A percentile compares a stretch with the other conserved stretches of the same genome.
phyloP scores from a whole-genome alignment of 2,113 vertebrate genomes.

The Nerophis ophidion region DNA sequence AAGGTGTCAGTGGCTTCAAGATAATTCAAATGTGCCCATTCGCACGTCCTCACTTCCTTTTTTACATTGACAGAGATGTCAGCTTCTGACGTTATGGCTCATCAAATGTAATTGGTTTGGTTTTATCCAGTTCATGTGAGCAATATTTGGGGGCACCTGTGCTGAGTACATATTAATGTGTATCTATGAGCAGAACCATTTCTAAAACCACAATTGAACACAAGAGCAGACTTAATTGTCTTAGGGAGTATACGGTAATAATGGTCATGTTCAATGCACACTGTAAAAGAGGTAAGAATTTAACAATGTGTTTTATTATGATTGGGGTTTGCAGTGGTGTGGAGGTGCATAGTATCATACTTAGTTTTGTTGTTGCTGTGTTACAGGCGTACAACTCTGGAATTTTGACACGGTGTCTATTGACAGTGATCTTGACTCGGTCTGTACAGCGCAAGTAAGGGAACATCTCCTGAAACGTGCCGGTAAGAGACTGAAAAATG shows the following conservation, averaged over 20 bases:
- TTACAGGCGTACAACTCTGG: constrained; percentile 58
- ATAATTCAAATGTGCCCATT: too few species aligned
- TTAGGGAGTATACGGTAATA: not conserved
- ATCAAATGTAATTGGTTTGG: too few species aligned
- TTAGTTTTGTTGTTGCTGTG: not conserved
- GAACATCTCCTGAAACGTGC: constrained; percentile 49
- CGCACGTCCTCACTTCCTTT: too few species aligned
- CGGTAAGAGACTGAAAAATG: constrained; percentile 24
- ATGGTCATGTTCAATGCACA: not conserved
- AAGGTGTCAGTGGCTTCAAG: too few species aligned
- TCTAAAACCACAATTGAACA: too few species aligned
- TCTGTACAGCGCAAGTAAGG: constrained; percentile 54
- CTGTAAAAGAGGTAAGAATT: not conserved
- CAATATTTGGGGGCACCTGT: too few species aligned
- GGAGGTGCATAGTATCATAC: not conserved
- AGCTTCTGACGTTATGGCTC: too few species aligned
- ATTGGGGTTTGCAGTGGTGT: not conserved
- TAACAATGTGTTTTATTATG: not conserved
- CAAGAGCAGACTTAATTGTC: not conserved
- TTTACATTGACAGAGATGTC: too few species aligned
- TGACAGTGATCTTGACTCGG: constrained; percentile 74
- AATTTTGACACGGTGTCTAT: constrained; percentile 67
- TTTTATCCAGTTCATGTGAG: too few species aligned
- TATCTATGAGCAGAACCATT: too few species aligned
- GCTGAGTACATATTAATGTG: too few species aligned